phyloP scores from a whole-genome alignment of 2,113 vertebrate species.

The Haemorhous mexicanus region DNA sequence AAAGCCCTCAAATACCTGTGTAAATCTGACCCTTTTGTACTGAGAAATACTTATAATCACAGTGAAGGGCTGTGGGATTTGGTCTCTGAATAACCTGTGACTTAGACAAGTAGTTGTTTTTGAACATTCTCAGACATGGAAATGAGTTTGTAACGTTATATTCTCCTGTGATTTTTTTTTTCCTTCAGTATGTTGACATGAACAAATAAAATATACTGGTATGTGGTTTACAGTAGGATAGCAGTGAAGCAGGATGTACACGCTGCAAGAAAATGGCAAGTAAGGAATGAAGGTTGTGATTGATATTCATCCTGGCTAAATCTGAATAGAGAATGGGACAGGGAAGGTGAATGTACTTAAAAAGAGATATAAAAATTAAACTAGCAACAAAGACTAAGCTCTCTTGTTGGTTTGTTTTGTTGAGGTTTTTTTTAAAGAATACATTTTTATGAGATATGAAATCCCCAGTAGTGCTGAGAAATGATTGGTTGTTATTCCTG shows the following conservation, averaged over 20 bases:
- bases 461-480: neutral
- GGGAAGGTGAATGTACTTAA: neutral
- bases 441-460: neutral
- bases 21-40: neutral
- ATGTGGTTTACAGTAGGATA: neutral
- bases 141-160: neutral
- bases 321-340: neutral
- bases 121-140: neutral
- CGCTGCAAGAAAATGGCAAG: neutral
- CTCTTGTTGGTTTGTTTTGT: neutral
- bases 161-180: neutral
- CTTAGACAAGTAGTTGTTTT: neutral
- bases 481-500: neutral
- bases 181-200: neutral
- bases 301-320: conserved; percentile 3
- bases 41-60: neutral
- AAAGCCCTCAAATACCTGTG: neutral
- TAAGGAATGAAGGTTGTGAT: conserved; percentile 7
- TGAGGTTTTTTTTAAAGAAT: neutral
- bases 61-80: neutral
- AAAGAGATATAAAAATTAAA: conserved; percentile 2
- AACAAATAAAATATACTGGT: neutral
- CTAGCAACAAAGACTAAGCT: neutral
- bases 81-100: neutral
- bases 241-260: neutral